Conservation (phyloP, 2,888 invertebrate genomes). For the Acleris laterana region DNA sequence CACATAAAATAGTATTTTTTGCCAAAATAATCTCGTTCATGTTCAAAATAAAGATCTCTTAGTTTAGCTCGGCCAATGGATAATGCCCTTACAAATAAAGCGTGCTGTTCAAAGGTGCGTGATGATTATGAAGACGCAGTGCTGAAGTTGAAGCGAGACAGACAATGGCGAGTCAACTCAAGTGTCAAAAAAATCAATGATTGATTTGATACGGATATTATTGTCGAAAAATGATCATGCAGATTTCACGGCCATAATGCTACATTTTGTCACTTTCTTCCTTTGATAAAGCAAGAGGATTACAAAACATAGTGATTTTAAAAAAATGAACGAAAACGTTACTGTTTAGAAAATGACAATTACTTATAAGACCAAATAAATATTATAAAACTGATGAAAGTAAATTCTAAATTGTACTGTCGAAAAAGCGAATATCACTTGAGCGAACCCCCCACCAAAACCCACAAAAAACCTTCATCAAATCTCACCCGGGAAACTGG, state of each 20-base stretch:
- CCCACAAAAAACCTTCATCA: conserved; percentile 28
- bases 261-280: no score
- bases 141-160: conserved; percentile 55
- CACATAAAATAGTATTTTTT: no score
- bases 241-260: no score
- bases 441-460: conserved; percentile 36
- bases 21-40: no score
- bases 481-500: conserved; percentile 78
- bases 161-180: conserved; percentile 54
- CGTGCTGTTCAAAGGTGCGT: conserved; percentile 56
- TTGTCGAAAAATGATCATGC: no score
- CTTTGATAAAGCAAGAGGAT: no score
- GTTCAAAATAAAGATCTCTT: neutral
- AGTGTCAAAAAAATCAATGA: conserved; percentile 36
- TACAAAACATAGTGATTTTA: no score
- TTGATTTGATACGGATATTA: no score
- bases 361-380: no score
- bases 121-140: conserved; percentile 80
- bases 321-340: no score
- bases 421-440: conserved; percentile 10
- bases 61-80: neutral
- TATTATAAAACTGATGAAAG: neutral
- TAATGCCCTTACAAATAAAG: conserved; percentile 13
- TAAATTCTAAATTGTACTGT: conserved; percentile 10
- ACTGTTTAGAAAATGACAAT: no score